These are phyloP conservation scores for Linepithema humile DNA, from an alignment of 1,140 invertebrate species.

Conservation along the genomic window DNA sequence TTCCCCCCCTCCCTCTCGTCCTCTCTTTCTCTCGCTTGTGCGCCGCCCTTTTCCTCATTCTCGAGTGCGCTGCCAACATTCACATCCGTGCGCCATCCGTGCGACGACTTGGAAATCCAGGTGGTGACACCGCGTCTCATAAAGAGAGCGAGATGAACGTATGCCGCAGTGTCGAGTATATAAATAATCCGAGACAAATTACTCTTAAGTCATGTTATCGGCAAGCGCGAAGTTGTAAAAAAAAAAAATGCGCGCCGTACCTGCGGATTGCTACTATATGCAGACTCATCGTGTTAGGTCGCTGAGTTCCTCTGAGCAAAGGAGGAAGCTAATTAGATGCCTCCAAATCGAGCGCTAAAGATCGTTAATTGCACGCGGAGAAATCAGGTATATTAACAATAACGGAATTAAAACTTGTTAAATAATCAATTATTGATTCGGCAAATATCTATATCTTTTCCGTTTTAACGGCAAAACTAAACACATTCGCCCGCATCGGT, in stretches of 20 bases:
- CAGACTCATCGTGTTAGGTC: conserved; percentile 39
- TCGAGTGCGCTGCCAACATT: conserved; percentile 54
- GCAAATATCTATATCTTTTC: not conserved
- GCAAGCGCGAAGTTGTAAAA: conserved; percentile 34
- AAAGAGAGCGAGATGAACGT: conserved; percentile 45
- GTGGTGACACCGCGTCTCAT: conserved; percentile 33
- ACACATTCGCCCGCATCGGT: not conserved
- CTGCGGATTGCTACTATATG: conserved; percentile 36
- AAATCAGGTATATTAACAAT: not conserved
- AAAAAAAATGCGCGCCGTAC: conserved; percentile 28
- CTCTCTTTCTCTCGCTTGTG: conserved; percentile 14
- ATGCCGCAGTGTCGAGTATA: conserved; percentile 48
- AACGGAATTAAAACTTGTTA: not conserved
- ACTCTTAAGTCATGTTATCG: conserved; percentile 58
- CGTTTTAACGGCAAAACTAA: not conserved
- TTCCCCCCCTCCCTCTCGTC: not conserved
- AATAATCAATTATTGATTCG: not conserved
- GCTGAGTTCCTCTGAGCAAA: conserved; percentile 16
- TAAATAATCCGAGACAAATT: conserved; percentile 56
- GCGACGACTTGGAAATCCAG: conserved; percentile 56
- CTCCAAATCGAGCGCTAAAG: not conserved
- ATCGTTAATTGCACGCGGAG: not conserved
- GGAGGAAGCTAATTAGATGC: conserved; percentile 50
- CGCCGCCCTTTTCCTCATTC: conserved; percentile 43
- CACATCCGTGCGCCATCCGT: conserved; percentile 32